Percentiles rank a stretch among this genome's conserved stretches.
phyloP scores from a whole-genome alignment of 2,888 invertebrate genomes.

The Heliconius hortense region DNA sequence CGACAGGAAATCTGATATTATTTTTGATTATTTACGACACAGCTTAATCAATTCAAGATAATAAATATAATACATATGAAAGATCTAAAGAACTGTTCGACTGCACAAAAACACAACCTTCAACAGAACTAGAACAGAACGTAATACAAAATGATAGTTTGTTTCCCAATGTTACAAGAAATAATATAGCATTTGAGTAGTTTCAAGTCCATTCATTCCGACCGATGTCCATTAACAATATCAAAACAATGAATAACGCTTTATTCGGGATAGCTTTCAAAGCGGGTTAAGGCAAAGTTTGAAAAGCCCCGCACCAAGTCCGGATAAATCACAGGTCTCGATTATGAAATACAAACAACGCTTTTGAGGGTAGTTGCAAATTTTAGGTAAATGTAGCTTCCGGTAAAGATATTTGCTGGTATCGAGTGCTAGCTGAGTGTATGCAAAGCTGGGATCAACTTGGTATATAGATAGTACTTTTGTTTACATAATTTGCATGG shows the following conservation, averaged over 20 bases:
- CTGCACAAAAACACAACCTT: background rate
- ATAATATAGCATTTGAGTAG: constrained; percentile 28
- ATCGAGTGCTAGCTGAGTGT: constrained; percentile 1
- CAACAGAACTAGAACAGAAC: background rate
- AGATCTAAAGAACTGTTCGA: background rate
- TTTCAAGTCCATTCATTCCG: constrained; percentile 33
- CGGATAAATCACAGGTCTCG: constrained; percentile 61
- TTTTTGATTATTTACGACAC: background rate
- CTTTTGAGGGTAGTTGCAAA: constrained; percentile 29
- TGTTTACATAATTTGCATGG: background rate
- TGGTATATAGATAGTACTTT: background rate
- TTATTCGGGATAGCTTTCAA: constrained; percentile 27
- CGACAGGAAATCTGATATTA: background rate
- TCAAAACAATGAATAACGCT: constrained; percentile 45
- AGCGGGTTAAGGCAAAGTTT: constrained; percentile 44
- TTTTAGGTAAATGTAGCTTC: constrained; percentile 27
- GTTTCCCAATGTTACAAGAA: constrained; percentile 18
- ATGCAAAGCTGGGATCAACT: constrained; percentile 9
- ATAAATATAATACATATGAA: constrained; percentile 3
- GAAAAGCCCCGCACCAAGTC: constrained; percentile 45
- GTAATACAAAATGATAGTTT: constrained; percentile 11
- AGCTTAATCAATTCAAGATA: background rate
- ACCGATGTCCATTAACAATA: constrained; percentile 43
- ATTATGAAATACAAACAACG: constrained; percentile 62
- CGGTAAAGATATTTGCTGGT: constrained; percentile 4